Percentiles rank a stretch among this genome's conserved stretches.
phyloP scores from a whole-genome alignment of 2,888 invertebrate genomes.

The Congeria kusceri region DNA sequence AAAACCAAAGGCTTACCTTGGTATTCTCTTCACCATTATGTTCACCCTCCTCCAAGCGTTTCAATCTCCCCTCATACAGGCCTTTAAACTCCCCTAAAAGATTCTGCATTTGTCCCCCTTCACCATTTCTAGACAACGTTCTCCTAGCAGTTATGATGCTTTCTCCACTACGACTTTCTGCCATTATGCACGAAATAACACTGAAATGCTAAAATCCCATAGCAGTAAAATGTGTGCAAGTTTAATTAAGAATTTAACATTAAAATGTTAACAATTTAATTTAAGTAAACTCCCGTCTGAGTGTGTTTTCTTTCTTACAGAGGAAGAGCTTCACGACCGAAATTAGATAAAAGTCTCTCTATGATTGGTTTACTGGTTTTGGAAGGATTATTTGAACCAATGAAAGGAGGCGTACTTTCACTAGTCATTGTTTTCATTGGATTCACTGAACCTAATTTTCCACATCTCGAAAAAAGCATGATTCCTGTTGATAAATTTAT shows the following conservation, averaged over 20 bases:
- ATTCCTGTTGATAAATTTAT: no score
- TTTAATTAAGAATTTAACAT: no score
- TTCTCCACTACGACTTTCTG: conserved; percentile 58
- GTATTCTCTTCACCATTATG: conserved; percentile 78
- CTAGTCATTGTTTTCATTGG: conserved; percentile 66
- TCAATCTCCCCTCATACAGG: conserved; percentile 82
- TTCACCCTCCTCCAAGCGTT: conserved; percentile 80
- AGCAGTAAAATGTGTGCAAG: no score
- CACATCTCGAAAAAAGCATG: no score
- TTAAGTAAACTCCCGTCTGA: background rate
- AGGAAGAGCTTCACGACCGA: conserved; percentile 61
- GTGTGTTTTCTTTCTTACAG: conserved; percentile 42
- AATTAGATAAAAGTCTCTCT: conserved; percentile 28
- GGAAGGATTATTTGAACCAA: conserved; percentile 47
- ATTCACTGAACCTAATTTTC: conserved; percentile 31
- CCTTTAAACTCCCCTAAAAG: conserved; percentile 82
- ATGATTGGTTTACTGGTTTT: conserved; percentile 51
- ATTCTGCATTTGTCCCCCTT: conserved; percentile 82
- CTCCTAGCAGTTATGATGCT: conserved; percentile 47
- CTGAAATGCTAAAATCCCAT: no score
- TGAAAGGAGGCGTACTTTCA: conserved; percentile 52
- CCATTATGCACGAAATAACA: conserved; percentile 44
- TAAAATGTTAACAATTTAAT: no score
- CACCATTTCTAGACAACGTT: conserved; percentile 47
- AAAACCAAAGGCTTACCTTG: conserved; percentile 79